These are phyloP conservation scores for Osmerus eperlanus DNA, from an alignment of 2,113 vertebrate genomes.

Conservation along the genomic window DNA sequence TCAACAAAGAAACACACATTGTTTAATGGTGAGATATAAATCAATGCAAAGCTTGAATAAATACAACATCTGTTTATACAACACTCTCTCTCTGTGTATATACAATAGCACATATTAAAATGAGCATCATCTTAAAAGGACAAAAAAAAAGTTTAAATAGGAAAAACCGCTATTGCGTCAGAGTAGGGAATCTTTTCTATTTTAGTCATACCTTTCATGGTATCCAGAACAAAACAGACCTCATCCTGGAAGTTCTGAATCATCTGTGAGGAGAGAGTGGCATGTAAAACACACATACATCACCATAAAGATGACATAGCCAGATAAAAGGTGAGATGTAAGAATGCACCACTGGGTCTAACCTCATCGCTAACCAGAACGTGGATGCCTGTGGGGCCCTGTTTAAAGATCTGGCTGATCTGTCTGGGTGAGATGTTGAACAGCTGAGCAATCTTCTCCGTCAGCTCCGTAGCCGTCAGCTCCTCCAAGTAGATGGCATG, in stretches of 20 bases:
- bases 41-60: too few species aligned
- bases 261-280: constrained; percentile 75
- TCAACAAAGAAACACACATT: constrained; percentile 20
- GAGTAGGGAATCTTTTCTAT: too few species aligned
- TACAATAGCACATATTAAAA: too few species aligned
- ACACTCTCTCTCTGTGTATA: too few species aligned
- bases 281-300: neutral
- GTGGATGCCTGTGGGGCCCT: constrained; percentile 94
- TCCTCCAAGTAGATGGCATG: constrained; percentile 96
- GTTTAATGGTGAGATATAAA: neutral
- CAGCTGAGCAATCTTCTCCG: constrained; percentile 92
- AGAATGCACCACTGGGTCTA: neutral
- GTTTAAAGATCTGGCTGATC: constrained; percentile 95
- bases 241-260: constrained; percentile 98
- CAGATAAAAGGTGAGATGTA: neutral
- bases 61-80: too few species aligned
- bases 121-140: too few species aligned
- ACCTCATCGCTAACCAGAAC: constrained; percentile 96
- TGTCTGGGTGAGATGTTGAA: constrained; percentile 92
- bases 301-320: neutral
- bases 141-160: too few species aligned
- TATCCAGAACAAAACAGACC: constrained; percentile 93
- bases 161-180: too few species aligned
- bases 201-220: constrained; percentile 86
- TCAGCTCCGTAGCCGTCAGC: constrained; percentile 83